Evolutionary conservation across 2,113 vertebrate genomes (phyloP), one percentile per base, ranked within the genome.

Genomic region (Penelope pileata): DNA sequence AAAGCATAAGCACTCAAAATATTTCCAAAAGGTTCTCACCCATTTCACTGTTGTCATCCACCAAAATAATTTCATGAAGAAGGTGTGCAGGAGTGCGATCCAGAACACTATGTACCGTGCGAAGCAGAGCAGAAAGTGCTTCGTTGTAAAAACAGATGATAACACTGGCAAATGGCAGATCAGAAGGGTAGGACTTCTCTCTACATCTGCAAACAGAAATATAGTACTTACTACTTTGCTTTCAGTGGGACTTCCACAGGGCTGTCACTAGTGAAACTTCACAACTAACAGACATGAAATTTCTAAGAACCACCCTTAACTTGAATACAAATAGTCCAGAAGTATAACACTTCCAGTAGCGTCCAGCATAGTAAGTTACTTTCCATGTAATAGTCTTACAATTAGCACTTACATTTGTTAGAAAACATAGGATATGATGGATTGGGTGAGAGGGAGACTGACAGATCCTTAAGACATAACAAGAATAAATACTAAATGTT

Each of bases 91-190:
- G 99, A 0, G 99, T 99, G 19, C 99, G 98, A 80, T 99, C 99
- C 51, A 99, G 76, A 15, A 99, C 99, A 1, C 99, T 99, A 90
- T 99, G 99, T 14, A 99, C 98, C 0, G 99, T 99, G 84, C 99
- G 98, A 34, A 99, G 97, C 93, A 99, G 96, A 56, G 99, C 99
- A 0, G 99, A 99, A 16, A 99, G 97, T 0, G 99, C 99, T 97
- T 99, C 99, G 0, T 99, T 99, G 96, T 99, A 99, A 97, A 99
- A 99, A 72, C 99, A 99, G 86, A 99, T 99, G 21, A 99, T 94
- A 1, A 99, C 83, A 10, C 99, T 99, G 91, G 99, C 99, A 26
- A 97, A 85, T 0, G 99, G 99, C 56, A 99, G 97, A 19, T 97
- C 96, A 23, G 60, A 6, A 2, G 98, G 98, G 80, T 99, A 99